Conservation (phyloP, 2,797 vertebrate species). For the Leuciscus waleckii region DNA sequence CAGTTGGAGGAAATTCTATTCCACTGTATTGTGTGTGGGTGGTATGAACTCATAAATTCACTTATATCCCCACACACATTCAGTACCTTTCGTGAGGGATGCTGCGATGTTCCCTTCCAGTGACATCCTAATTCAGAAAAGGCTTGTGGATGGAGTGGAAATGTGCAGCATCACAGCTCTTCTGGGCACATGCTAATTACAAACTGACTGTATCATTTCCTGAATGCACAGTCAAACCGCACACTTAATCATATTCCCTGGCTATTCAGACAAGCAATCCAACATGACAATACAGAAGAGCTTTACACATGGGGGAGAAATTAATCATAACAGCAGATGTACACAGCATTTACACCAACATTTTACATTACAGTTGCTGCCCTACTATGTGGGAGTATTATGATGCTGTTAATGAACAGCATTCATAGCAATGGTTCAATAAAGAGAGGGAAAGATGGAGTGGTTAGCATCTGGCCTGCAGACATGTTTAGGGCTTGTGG, state of each 20-base stretch:
- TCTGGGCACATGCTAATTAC: slow-evolving; percentile 25
- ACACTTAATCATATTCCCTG: slow-evolving; percentile 39
- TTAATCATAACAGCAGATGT: neutral
- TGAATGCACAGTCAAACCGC: slow-evolving; percentile 34
- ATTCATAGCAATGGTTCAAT: neutral
- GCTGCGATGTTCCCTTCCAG: slow-evolving; percentile 30
- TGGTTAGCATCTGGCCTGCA: slow-evolving; percentile 59
- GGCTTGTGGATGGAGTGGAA: slow-evolving; percentile 20
- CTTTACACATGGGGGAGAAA: neutral
- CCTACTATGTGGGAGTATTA: slow-evolving; percentile 36
- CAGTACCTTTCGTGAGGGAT: slow-evolving; percentile 45
- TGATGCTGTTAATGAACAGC: slow-evolving; percentile 49
- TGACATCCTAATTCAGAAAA: slow-evolving; percentile 52
- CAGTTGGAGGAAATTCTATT: slow-evolving; percentile 25
- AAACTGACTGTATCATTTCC: slow-evolving; percentile 22
- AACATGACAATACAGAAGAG: slow-evolving; percentile 6
- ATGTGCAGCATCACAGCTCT: slow-evolving; percentile 11
- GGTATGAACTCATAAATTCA: slow-evolving; percentile 53
- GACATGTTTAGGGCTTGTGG: slow-evolving; percentile 57
- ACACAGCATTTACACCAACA: neutral
- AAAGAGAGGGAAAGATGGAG: slow-evolving; percentile 25
- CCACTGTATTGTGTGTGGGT: slow-evolving; percentile 62
- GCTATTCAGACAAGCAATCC: neutral
- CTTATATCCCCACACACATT: slow-evolving; percentile 38
- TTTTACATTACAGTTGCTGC: neutral